Evolutionary conservation across 2,888 invertebrate species (phyloP).

Genomic region (Cerastis rubricosa): DNA sequence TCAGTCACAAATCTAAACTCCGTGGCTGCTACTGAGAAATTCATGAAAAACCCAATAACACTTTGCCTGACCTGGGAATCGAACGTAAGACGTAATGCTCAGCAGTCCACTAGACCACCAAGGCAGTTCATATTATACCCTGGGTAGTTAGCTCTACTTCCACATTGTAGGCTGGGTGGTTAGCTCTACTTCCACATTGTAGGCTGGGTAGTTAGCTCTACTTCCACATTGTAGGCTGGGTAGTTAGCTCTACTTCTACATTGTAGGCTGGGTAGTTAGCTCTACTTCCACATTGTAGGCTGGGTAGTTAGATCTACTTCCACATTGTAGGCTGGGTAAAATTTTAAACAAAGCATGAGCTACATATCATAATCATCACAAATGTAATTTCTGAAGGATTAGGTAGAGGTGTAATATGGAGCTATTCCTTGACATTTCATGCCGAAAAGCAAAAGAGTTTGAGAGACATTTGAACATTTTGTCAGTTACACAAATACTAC

Average conservation of each 20-base stretch:
- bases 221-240: not conserved
- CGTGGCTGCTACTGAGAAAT: too few species aligned
- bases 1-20: too few species aligned
- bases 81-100: too few species aligned
- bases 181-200: too few species aligned
- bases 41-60: too few species aligned
- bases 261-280: not conserved
- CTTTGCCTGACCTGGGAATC: too few species aligned
- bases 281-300: too few species aligned
- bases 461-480: not conserved
- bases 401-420: not conserved
- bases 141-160: not conserved
- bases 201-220: too few species aligned
- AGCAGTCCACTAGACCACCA: too few species aligned
- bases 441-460: not conserved
- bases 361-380: not conserved
- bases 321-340: not conserved
- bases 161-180: not conserved
- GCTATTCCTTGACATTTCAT: not conserved
- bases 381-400: not conserved
- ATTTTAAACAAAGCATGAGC: not conserved
- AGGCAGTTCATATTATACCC: not conserved
- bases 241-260: too few species aligned
- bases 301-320: not conserved
- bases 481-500: not conserved